Evolutionary conservation across 2,888 invertebrate species (phyloP).

Genomic region (Lasioglossum villosulum): DNA sequence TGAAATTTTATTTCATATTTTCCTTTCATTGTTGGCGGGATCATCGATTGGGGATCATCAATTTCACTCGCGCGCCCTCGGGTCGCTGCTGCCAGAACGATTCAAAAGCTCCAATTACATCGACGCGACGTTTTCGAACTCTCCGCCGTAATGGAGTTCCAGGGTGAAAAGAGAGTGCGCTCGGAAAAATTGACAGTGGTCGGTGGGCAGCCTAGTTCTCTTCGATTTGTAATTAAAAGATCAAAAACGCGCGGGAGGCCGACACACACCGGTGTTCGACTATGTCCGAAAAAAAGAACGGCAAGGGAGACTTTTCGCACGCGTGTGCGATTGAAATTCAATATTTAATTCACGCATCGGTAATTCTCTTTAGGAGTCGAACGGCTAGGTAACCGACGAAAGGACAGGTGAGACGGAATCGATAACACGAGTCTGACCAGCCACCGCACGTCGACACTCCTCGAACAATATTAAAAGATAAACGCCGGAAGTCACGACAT

Average conservation of each 20-base stretch:
- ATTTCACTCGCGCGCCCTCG: neutral
- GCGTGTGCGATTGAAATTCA: conserved; percentile 59
- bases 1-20: neutral
- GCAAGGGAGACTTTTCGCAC: neutral
- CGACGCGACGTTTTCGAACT: neutral
- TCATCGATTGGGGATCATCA: neutral
- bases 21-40: neutral
- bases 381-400: conserved; percentile 34
- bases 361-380: conserved; percentile 54
- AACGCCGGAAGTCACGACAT: conserved; percentile 41
- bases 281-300: neutral
- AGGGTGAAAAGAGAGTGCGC: neutral
- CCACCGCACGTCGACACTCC: neutral
- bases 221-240: conserved; percentile 9
- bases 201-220: neutral
- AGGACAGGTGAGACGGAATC: conserved; percentile 50
- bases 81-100: neutral
- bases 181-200: neutral
- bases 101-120: neutral
- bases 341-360: conserved; percentile 72
- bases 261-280: neutral
- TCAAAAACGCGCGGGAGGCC: neutral
- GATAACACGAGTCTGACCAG: conserved; percentile 36
- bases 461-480: conserved; percentile 47
- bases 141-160: neutral